These are phyloP conservation scores for Byasa hedistus DNA, from an alignment of 2,888 invertebrate species.

Conservation along the genomic window DNA sequence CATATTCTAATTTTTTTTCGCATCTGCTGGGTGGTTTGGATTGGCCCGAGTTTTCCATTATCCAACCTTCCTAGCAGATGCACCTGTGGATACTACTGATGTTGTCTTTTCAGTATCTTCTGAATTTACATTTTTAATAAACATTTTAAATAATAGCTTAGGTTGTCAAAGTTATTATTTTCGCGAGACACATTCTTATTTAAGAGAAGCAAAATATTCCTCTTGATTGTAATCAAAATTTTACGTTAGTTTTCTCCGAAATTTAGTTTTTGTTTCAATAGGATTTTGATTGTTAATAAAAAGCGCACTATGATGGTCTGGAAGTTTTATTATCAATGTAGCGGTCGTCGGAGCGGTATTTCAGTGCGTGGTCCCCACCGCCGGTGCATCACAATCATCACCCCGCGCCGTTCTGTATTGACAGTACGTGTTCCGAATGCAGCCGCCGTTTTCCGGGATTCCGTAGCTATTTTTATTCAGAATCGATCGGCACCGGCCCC, in stretches of 20 bases:
- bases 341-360: conserved; percentile 53
- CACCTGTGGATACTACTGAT: too few relatives aligned
- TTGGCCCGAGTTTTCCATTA: too few relatives aligned
- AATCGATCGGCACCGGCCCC: conserved; percentile 56
- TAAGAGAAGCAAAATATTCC: too few relatives aligned
- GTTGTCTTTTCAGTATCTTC: too few relatives aligned
- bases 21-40: too few relatives aligned
- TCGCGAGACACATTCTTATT: too few relatives aligned
- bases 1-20: too few relatives aligned
- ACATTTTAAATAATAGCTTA: too few relatives aligned
- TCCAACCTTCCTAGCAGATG: too few relatives aligned
- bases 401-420: conserved; percentile 72
- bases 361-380: conserved; percentile 52
- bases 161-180: too few relatives aligned
- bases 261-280: neutral
- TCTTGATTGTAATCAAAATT: too few relatives aligned
- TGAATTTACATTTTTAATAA: too few relatives aligned
- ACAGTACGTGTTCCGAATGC: conserved; percentile 73
- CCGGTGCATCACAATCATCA: conserved; percentile 76
- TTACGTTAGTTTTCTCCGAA: neutral
- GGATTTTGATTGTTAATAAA: conserved; percentile 12
- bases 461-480: conserved; percentile 74
- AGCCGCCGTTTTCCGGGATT: conserved; percentile 67
- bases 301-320: conserved; percentile 31
- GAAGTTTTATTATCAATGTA: conserved; percentile 67